Conservation (phyloP, 2,888 invertebrate species). For the Deroplatys truncata region DNA sequence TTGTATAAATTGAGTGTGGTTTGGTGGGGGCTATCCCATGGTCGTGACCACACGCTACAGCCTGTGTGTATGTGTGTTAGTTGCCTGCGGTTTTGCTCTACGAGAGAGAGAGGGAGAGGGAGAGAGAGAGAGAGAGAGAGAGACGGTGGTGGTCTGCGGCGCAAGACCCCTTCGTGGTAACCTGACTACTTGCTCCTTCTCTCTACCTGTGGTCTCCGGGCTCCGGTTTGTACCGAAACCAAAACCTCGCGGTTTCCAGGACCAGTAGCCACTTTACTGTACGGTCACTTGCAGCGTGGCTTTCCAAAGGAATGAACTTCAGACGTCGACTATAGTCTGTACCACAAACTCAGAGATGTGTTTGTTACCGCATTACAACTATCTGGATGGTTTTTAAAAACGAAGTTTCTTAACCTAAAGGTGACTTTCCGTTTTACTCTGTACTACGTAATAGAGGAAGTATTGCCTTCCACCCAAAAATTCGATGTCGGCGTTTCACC, state of each 20-base stretch:
- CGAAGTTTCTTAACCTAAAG: no score
- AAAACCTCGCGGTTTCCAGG: conserved; percentile 2
- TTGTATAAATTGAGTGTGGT: conserved; percentile 19
- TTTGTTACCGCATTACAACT: no score
- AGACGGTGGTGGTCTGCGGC: neutral
- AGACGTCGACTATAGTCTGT: neutral
- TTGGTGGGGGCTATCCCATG: neutral
- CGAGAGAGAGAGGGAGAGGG: no score
- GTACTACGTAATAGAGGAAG: no score
- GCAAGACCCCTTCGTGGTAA: neutral
- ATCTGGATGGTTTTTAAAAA: no score
- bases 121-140: no score
- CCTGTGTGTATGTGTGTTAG: conserved; percentile 9
- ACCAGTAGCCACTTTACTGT: neutral
- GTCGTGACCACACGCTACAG: conserved; percentile 5
- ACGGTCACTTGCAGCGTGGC: neutral
- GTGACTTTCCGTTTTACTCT: no score
- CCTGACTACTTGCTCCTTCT: neutral
- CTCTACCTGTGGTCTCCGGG: neutral
- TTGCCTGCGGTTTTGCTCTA: conserved; percentile 8
- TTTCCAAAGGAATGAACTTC: neutral
- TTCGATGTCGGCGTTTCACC: no score
- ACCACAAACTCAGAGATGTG: neutral
- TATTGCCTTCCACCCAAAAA: no score
- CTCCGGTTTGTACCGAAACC: neutral